Percentiles rank a stretch among this genome's conserved stretches.
phyloP scores from a whole-genome alignment of 1,140 invertebrate genomes.

The Scaptomyza pallida region DNA sequence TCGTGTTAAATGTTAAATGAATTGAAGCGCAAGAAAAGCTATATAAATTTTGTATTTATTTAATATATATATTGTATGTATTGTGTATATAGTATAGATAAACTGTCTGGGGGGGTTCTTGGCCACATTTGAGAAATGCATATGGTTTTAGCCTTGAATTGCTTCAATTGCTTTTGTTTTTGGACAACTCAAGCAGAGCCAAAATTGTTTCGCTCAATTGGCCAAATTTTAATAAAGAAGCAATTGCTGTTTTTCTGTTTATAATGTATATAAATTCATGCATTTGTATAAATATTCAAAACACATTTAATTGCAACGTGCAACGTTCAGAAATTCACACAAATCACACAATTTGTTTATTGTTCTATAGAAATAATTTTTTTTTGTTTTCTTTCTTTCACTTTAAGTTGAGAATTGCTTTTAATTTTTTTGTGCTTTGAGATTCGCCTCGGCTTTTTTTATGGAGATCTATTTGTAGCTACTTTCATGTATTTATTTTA shows the following conservation, averaged over 20 bases:
- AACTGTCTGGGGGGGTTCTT: conserved; percentile 47
- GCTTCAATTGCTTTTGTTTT: conserved; percentile 37
- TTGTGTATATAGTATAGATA: conserved; percentile 8
- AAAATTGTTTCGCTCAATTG: conserved; percentile 17
- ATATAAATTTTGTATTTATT: conserved; percentile 29
- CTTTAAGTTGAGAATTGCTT: conserved; percentile 12
- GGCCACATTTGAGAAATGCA: conserved; percentile 62
- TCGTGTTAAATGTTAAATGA: conserved; percentile 48
- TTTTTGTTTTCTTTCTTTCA: conserved; percentile 6
- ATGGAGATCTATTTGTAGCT: conserved; percentile 38
- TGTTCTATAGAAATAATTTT: conserved; percentile 24
- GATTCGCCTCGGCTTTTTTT: conserved; percentile 24
- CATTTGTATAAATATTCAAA: not conserved
- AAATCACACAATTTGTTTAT: conserved; percentile 14
- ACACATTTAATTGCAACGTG: conserved; percentile 44
- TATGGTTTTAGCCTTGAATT: conserved; percentile 62
- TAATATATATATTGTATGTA: conserved; percentile 22
- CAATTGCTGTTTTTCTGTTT: conserved; percentile 40
- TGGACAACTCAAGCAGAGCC: conserved; percentile 42
- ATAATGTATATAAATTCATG: conserved; percentile 7
- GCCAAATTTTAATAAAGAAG: conserved; percentile 12
- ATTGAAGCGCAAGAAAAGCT: conserved; percentile 52
- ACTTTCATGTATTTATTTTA: not conserved
- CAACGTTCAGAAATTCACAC: conserved; percentile 18
- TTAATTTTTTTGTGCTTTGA: conserved; percentile 5